Conservation (phyloP, 2,113 vertebrate species). For the Mohoua ochrocephala region DNA sequence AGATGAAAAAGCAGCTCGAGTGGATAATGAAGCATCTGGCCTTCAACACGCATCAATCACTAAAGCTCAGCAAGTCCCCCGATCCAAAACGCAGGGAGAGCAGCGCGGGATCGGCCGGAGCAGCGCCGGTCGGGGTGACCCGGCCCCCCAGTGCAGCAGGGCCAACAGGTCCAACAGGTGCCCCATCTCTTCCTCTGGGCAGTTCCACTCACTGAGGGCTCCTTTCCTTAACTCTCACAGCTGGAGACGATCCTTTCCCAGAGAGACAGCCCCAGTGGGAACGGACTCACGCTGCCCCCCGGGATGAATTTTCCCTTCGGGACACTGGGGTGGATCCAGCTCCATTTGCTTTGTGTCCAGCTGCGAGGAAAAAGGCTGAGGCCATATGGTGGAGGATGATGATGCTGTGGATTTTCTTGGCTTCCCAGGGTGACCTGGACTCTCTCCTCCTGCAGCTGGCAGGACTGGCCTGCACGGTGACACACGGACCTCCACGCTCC, state of each 20-base stretch:
- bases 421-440: not conserved
- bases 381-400: fast-evolving
- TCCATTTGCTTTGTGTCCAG: not conserved
- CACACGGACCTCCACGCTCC: not conserved
- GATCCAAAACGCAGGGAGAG: not conserved
- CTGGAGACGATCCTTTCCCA: not conserved
- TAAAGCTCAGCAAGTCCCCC: not conserved
- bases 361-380: not conserved
- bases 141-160: not conserved
- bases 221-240: not conserved
- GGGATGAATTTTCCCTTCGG: not conserved
- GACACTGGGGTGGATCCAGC: not conserved
- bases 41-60: not conserved
- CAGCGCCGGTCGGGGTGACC: not conserved
- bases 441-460: not conserved
- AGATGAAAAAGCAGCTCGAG: not conserved
- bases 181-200: not conserved
- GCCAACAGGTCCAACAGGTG: not conserved
- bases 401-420: not conserved
- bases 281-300: fast-evolving
- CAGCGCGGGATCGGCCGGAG: not conserved
- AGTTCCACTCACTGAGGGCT: not conserved
- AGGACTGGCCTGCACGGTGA: not conserved
- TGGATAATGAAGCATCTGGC: slow-evolving; percentile 39
- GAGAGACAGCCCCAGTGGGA: not conserved